These are phyloP conservation scores for Sakesphorus luctuosus DNA, from an alignment of 2,113 vertebrate genomes.

Conservation along the genomic window DNA sequence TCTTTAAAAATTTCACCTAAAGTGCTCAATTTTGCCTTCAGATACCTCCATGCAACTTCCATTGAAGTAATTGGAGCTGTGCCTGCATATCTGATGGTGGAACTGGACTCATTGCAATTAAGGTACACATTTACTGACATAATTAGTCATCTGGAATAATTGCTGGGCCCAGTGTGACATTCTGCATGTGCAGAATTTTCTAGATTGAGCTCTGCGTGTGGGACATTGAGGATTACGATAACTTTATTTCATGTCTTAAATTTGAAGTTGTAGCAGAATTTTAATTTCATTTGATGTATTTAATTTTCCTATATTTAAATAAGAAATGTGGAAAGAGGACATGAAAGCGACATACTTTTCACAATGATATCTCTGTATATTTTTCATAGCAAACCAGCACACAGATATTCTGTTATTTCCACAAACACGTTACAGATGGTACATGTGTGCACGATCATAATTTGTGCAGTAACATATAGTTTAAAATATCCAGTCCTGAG, in stretches of 20 bases:
- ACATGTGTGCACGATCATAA: background rate
- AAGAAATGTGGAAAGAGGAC: background rate
- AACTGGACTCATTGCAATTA: slow-evolving; percentile 63
- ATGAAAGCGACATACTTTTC: background rate
- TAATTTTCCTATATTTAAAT: background rate
- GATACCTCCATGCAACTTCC: slow-evolving; percentile 71
- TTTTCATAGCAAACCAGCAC: background rate
- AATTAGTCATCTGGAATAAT: slow-evolving; percentile 45
- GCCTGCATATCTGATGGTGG: slow-evolving; percentile 69
- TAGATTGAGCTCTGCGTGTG: background rate
- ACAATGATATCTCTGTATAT: background rate
- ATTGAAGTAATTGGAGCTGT: slow-evolving; percentile 71
- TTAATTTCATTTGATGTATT: background rate
- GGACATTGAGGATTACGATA: background rate
- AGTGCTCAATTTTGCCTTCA: slow-evolving; percentile 71
- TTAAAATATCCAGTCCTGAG: background rate
- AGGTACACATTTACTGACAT: slow-evolving; percentile 62
- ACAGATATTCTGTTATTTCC: background rate
- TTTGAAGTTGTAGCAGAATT: background rate
- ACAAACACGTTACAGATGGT: rapidly evolving
- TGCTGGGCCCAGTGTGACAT: background rate
- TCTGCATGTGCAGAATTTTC: slow-evolving; percentile 31
- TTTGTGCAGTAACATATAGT: background rate
- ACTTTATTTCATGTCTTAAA: background rate
- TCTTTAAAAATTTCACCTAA: slow-evolving; percentile 71